Base-by-base conservation (phyloP, 2,888 invertebrate species). In the Tenthredo notha region DNA sequence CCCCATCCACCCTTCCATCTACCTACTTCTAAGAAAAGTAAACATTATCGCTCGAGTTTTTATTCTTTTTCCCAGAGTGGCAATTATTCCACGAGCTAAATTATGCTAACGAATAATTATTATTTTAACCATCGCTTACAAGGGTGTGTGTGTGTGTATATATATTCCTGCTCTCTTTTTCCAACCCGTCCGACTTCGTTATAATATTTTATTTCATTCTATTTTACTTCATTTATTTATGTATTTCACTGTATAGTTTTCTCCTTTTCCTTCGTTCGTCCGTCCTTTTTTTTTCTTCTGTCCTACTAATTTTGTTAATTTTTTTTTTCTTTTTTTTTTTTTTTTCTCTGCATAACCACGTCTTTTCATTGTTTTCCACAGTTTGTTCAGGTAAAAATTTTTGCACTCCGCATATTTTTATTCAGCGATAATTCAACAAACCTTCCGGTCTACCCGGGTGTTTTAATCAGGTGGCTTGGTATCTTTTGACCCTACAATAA, bases 391-490 rank as follows among this genome's bases (percentile, higher is more conserved):
- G 25, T 40, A 37, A 82, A 65, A 65, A 54, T 54, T 78, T 78
- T 61, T 40, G 65, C 78, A 58, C 21, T 33, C 37, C 82, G 65
- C 82, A 82, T 82, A 82, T 82, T 82, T 82, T 82, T 65, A 82
- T 65, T 82, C 82, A 37, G 61, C 61, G 37, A 82, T 82, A 82
- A 82, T 82, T 82, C 82, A 61, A 82, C 82, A 65, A 65, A 82
- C 82, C 82, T 83, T 67, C 67, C 43, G 83, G 21, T 83, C 29
- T 67, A 83, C 43, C 67, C 83, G 83, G 47, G 83, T 83, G 67
- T 83, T 83, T 83, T 83, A 83, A 83, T 83, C 67, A 83, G 47
- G 21, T 33, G 67, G 50, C 43, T 33, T 43, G 15, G 43, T 4
- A 83, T 67, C 83, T 83, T 67, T 83, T 67, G 83, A 67, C 83